These are phyloP conservation scores for Pegoplata infirma DNA, from an alignment of 2,888 invertebrate species.

Conservation along the genomic window DNA sequence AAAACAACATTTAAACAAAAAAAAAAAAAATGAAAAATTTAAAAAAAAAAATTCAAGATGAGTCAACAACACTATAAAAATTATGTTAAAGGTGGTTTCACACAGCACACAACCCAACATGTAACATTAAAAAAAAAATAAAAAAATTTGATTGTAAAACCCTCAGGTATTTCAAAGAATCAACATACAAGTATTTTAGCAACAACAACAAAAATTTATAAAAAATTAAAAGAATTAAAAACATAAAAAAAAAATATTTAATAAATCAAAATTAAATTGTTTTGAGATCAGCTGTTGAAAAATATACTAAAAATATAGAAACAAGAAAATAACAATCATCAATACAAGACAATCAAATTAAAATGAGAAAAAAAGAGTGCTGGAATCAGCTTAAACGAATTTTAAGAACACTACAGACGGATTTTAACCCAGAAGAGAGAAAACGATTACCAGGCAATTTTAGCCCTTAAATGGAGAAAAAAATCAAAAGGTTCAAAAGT, in stretches of 20 bases:
- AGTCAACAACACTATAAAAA: conserved; percentile 62
- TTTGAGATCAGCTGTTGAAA: not conserved
- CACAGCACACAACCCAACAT: conserved; percentile 11
- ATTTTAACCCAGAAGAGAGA: too few relatives aligned
- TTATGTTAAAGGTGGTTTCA: conserved; percentile 39
- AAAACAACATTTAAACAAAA: conserved; percentile 19
- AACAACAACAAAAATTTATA: too few relatives aligned
- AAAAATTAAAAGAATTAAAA: not conserved
- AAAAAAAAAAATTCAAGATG: conserved; percentile 15
- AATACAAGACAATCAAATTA: too few relatives aligned
- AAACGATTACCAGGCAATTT: too few relatives aligned
- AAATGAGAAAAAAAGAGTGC: too few relatives aligned
- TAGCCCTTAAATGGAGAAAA: too few relatives aligned
- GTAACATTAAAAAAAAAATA: conserved; percentile 12
- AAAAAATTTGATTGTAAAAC: not conserved
- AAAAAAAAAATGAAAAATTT: not conserved
- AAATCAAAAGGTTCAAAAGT: too few relatives aligned
- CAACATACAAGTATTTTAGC: conserved; percentile 1
- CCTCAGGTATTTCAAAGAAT: conserved; percentile 23
- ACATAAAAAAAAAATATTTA: not conserved
- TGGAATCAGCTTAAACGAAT: too few relatives aligned
- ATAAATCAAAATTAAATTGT: not conserved
- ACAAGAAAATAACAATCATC: not conserved
- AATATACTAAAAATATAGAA: not conserved
- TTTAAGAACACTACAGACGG: too few relatives aligned